phyloP scores from a whole-genome alignment of 2,888 invertebrate species.

The Synanthedon vespiformis region DNA sequence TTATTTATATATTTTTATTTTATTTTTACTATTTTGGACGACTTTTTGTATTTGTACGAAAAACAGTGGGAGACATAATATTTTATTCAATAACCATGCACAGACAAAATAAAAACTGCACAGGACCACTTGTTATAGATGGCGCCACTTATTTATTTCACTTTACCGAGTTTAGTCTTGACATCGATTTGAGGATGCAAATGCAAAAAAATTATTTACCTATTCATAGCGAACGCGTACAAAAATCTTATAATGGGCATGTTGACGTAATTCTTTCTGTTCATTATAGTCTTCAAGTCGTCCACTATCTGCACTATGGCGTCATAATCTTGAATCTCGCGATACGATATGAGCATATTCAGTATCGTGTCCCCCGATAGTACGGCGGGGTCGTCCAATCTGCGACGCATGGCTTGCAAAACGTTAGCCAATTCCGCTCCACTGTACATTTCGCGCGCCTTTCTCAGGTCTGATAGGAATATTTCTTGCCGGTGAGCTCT shows the following conservation, averaged over 20 bases:
- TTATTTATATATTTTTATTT: no score
- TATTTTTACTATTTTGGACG: no score
- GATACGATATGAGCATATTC: conserved; percentile 91
- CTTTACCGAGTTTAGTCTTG: no score
- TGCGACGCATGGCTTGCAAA: conserved; percentile 88
- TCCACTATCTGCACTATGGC: conserved; percentile 97
- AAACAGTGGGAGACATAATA: no score
- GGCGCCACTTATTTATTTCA: no score
- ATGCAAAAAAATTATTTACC: conserved; percentile 70
- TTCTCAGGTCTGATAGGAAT: conserved; percentile 92
- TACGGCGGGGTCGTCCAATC: conserved; percentile 97
- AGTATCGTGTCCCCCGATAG: conserved; percentile 95
- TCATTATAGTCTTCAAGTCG: conserved; percentile 90
- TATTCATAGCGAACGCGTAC: conserved; percentile 97
- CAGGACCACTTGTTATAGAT: no score
- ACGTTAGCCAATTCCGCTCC: conserved; percentile 85
- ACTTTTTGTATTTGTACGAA: no score
- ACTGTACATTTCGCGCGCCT: conserved; percentile 88
- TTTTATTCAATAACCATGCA: no score
- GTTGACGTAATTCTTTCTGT: conserved; percentile 87
- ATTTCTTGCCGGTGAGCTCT: conserved; percentile 98
- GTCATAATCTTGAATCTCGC: conserved; percentile 95
- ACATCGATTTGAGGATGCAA: no score
- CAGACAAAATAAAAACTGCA: no score
- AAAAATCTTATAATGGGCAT: conserved; percentile 92